Evolutionary conservation across 2,113 vertebrate genomes (phyloP), one percentile per base, ranked within the genome.

Genomic region (Paracyprichromis sp.): DNA sequence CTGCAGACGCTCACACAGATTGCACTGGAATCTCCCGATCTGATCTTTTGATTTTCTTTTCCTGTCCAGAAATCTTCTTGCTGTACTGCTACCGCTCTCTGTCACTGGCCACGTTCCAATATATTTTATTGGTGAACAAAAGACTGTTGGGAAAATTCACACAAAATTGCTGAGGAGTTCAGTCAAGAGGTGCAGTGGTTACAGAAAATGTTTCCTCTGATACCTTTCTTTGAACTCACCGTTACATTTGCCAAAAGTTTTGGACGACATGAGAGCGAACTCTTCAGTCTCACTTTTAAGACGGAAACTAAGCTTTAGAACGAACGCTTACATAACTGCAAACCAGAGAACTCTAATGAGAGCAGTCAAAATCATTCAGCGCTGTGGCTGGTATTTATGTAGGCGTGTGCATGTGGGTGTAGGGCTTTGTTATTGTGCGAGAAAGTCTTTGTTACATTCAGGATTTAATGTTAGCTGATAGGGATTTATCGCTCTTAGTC

Each of bases 391-490:
- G 57, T 59, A 26, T 85, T 76, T 69, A 82, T 88, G 92, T 79
- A 56, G 92, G 90, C 52, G 53, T 81, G 82, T 34, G 80, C 57
- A 82, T 43, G 89, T 78, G 83, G 90, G 93, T 8, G 88, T 79
- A 14, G 4, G 84, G 54, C 50, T 84, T 80, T 83, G 91, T 87
- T 85, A 43, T 66, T 66, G 81, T 81, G 82, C 43, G 13, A 6
- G 34, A 54, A 86, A 89, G 36, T 71, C 83, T 89, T 92, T 91
- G 88, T 86, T 90, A 78, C 82, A 82, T 88, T 91, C 82, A 82
- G 45, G 85, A 79, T 84, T 84, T 57, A 50, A 69, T 56, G 84
- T 45, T 61, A 45, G 82, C 53, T 66, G 47, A 54, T 31, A 8
- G 45, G 26, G 54, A 83, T 86, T 90, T 45, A 24, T 91, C 16